A percentile compares a stretch with the other conserved stretches of the same genome.
phyloP scores from a whole-genome alignment of 2,113 vertebrate species.

The Pseudolaguvia tuberculata region DNA sequence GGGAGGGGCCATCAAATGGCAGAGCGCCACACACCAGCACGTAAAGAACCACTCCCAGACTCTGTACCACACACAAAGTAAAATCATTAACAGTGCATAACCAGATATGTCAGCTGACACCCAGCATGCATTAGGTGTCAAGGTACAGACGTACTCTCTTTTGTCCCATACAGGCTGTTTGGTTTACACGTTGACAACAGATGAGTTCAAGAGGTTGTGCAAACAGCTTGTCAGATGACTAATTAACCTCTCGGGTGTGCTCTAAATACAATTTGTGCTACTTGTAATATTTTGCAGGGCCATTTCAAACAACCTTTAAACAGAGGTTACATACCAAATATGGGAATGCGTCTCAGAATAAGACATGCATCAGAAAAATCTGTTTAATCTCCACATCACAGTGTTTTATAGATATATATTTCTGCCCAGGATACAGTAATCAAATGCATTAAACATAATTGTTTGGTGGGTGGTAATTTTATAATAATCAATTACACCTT shows the following conservation, averaged over 20 bases:
- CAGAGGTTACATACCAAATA: background rate
- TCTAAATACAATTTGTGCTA: background rate
- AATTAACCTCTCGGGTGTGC: background rate
- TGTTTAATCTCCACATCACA: background rate
- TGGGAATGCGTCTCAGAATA: background rate
- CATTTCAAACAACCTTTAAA: background rate
- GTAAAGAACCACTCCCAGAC: slow-evolving; percentile 96
- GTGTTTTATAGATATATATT: background rate
- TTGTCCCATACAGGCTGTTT: slow-evolving; percentile 18
- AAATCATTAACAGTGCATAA: slow-evolving; percentile 22
- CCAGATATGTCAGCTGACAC: slow-evolving; percentile 26
- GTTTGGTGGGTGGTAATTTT: background rate
- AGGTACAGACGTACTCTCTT: slow-evolving; percentile 21
- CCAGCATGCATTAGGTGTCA: slow-evolving; percentile 15
- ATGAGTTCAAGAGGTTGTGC: slow-evolving; percentile 28
- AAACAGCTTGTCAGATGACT: slow-evolving; percentile 39
- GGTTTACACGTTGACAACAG: slow-evolving; percentile 42
- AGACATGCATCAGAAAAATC: too few species aligned
- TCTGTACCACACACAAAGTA: slow-evolving; percentile 65
- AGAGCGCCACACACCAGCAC: slow-evolving; percentile 94
- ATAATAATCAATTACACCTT: too few species aligned
- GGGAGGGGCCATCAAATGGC: slow-evolving; percentile 93
- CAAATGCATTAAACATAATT: background rate
- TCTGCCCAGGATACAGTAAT: background rate
- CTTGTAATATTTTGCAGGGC: background rate